Base-by-base conservation (phyloP, 37 sponge, comb jelly and placozoan species). In the Axinella damicornis region DNA sequence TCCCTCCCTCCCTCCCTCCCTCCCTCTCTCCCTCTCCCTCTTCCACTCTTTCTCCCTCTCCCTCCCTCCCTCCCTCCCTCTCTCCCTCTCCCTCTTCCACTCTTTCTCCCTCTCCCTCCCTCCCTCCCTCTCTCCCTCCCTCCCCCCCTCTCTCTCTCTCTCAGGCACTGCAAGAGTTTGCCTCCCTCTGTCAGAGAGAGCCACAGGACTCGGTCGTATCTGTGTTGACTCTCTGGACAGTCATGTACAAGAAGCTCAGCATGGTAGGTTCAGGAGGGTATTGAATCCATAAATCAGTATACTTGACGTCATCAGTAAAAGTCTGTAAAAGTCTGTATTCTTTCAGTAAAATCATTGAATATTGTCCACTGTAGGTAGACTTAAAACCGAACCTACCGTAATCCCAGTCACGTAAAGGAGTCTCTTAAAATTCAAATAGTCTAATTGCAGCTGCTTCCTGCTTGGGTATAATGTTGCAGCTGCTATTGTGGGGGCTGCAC, bases 201-300 rank as follows among this genome's bases (percentile, higher is more conserved):
- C 53, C 70, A 18, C 25, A 67, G 19, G 72, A 80, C 27, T 30
- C 56, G 0, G 73, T 85, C 22, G 18, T 56, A 57, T 22, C 73
- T 2, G 55, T 63, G 22, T 70, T 91, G 61, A 60, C 60, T 17
- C 17, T 81, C 31, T 91, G 92, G 92, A 27, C 71, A n/a, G 64
- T 85, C 74, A 91, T 85, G 86, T 91, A 86, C 80, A 86, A 85
- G 77, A 85, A 86, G 36, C 69, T 91, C 33, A 82, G 83, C 54
- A 78, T 40, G 57, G 92, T 91, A 38, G 55, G 91, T 62, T 18
- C 46, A 4, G 9, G 6, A 46, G 4, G 4, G 46, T 4, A n/a
- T n/a, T n/a, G n/a, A n/a, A n/a, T n/a, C n/a, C n/a, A n/a, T n/a
- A n/a, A n/a, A n/a, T n/a, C n/a, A n/a, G n/a, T n/a, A n/a, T n/a